Percentiles rank a stretch among this genome's conserved stretches.
These are phyloP conservation scores for Parelbella ahira DNA, from an alignment of 2,888 invertebrate genomes.

Conservation along the genomic window DNA sequence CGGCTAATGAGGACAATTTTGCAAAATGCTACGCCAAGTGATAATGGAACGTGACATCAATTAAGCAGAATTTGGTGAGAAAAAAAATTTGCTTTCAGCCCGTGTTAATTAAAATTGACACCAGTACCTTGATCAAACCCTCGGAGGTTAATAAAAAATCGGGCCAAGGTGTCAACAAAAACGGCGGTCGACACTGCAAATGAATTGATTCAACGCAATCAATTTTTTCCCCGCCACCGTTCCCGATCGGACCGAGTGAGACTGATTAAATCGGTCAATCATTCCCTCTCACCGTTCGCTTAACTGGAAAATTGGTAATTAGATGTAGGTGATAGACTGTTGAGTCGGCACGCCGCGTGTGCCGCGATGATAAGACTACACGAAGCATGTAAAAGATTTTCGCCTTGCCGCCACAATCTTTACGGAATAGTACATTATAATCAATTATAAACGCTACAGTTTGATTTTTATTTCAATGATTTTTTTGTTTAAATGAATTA, in stretches of 20 bases:
- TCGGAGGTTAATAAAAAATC: conserved; percentile 43
- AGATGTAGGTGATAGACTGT: conserved; percentile 66
- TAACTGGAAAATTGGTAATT: conserved; percentile 78
- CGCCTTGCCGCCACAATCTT: conserved; percentile 6
- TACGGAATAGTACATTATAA: not conserved
- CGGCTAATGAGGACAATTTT: no score
- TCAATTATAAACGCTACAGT: not conserved
- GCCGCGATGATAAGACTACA: conserved; percentile 24
- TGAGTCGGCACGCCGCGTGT: conserved; percentile 6
- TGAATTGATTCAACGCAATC: conserved; percentile 71
- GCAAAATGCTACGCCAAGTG: no score
- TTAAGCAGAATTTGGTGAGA: conserved; percentile 35
- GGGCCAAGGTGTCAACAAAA: conserved; percentile 61
- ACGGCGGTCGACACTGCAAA: conserved; percentile 54
- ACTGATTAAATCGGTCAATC: conserved; percentile 75
- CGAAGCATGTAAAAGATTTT: conserved; percentile 8
- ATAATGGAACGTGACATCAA: conserved; percentile 31
- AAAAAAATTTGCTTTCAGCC: conserved; percentile 31
- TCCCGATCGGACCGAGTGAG: conserved; percentile 32
- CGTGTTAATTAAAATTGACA: conserved; percentile 49
- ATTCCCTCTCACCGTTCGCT: conserved; percentile 71
- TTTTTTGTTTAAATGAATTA: no score
- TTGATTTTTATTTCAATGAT: no score
- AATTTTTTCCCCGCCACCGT: conserved; percentile 58
- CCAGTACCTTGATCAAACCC: conserved; percentile 34